Conservation (phyloP, 2,888 invertebrate species). For the Chelonus formosanus region DNA sequence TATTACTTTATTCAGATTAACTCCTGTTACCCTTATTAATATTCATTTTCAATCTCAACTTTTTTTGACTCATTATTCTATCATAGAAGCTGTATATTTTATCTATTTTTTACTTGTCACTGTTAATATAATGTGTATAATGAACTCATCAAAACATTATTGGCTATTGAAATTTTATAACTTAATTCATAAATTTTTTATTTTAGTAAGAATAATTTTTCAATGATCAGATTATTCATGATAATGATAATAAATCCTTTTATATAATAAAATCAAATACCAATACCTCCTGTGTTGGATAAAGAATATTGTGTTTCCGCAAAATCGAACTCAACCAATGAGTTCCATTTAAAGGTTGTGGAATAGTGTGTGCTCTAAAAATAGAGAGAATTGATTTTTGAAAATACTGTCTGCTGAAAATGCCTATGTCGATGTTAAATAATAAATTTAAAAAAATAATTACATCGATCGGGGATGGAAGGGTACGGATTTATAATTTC, state of each 20-base stretch:
- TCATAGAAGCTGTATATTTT: too few species aligned
- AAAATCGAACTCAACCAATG: constrained; percentile 45
- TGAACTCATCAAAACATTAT: too few species aligned
- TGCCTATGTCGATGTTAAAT: not conserved
- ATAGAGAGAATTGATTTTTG: constrained; percentile 13
- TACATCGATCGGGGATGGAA: constrained; percentile 24
- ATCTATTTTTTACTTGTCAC: too few species aligned
- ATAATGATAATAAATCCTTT: constrained; percentile 17
- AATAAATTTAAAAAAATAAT: not conserved
- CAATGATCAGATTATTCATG: not conserved
- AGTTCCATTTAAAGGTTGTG: constrained; percentile 36
- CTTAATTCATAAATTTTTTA: too few species aligned
- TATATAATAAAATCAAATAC: constrained; percentile 38
- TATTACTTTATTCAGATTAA: too few species aligned
- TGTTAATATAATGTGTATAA: too few species aligned
- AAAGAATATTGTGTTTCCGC: constrained; percentile 52
- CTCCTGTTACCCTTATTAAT: too few species aligned
- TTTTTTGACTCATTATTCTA: too few species aligned
- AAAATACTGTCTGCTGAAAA: not conserved
- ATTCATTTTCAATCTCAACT: too few species aligned
- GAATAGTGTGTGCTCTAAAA: constrained; percentile 34
- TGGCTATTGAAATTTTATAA: too few species aligned
- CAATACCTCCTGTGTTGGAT: constrained; percentile 48
- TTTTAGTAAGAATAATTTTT: too few species aligned
- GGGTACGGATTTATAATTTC: constrained; percentile 35